A percentile compares a stretch with the other conserved stretches of the same genome.
Evolutionary conservation across 2,797 vertebrate genomes (phyloP).

Genomic region (Sebastes wilsoni): DNA sequence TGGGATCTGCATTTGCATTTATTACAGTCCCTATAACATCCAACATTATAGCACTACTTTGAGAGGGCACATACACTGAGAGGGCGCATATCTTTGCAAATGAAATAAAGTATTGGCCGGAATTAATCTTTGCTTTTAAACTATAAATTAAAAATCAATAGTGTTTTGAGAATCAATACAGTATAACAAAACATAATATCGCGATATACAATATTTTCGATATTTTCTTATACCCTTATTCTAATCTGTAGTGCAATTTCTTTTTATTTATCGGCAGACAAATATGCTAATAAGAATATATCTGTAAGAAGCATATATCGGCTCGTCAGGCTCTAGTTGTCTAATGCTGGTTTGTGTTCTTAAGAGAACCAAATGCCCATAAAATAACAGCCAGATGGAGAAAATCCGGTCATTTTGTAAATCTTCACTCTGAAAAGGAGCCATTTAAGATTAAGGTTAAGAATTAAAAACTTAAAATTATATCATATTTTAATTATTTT

Average conservation of each 20-base stretch:
- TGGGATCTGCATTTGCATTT: no score
- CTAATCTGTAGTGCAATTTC: background rate
- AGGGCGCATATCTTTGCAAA: no score
- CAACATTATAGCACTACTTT: no score
- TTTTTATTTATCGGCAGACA: background rate
- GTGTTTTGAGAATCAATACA: no score
- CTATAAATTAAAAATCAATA: no score
- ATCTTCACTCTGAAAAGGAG: background rate
- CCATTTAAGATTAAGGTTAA: background rate
- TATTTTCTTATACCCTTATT: background rate
- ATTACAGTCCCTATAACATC: no score
- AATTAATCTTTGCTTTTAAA: no score
- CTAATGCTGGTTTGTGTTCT: background rate
- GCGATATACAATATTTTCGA: background rate
- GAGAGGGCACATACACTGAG: no score
- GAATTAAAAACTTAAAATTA: background rate
- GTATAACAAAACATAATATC: no score
- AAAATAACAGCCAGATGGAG: background rate
- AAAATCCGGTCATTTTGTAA: background rate
- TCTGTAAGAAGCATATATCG: background rate
- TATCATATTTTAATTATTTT: conserved; percentile 9
- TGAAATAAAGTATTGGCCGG: no score
- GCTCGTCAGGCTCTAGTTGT: background rate
- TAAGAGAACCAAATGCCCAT: background rate
- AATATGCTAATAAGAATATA: background rate